Conservation (phyloP, 2,113 vertebrate species). For the Hippocampus abdominalis region DNA sequence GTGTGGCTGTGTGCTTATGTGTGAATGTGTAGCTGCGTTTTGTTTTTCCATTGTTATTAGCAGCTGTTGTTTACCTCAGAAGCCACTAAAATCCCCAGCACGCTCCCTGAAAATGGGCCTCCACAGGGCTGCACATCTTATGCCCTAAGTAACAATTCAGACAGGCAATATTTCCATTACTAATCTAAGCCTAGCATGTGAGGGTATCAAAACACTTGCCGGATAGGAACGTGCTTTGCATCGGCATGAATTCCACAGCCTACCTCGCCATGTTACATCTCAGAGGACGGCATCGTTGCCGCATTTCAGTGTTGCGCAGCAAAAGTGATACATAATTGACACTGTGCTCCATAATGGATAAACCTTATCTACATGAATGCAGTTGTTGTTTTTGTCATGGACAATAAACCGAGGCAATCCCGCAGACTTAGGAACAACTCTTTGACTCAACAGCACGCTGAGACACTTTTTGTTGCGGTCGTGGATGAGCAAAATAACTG, state of each 20-base stretch:
- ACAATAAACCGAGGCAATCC: no score
- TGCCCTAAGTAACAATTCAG: constrained; percentile 38
- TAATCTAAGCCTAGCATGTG: constrained; percentile 32
- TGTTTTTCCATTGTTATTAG: constrained; percentile 30
- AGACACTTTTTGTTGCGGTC: background rate
- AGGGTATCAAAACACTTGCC: constrained; percentile 39
- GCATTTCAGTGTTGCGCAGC: background rate
- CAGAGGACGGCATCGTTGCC: constrained; percentile 15
- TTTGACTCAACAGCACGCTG: background rate
- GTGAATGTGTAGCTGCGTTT: background rate
- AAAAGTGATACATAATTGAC: background rate
- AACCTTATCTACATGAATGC: background rate
- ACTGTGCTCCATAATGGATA: background rate
- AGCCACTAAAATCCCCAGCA: constrained; percentile 45
- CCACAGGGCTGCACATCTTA: constrained; percentile 18
- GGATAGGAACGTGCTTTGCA: constrained; percentile 34
- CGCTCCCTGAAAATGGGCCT: constrained; percentile 49
- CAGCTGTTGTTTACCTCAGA: constrained; percentile 38
- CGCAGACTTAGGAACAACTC: background rate
- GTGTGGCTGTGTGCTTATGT: background rate
- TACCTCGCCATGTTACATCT: constrained; percentile 28
- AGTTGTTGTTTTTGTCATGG: background rate
- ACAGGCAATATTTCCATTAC: constrained; percentile 45
- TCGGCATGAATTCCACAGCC: constrained; percentile 30
- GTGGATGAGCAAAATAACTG: background rate